These are phyloP conservation scores for Eretmodus cyanostictus DNA, from an alignment of 2,113 vertebrate genomes.

Conservation along the genomic window DNA sequence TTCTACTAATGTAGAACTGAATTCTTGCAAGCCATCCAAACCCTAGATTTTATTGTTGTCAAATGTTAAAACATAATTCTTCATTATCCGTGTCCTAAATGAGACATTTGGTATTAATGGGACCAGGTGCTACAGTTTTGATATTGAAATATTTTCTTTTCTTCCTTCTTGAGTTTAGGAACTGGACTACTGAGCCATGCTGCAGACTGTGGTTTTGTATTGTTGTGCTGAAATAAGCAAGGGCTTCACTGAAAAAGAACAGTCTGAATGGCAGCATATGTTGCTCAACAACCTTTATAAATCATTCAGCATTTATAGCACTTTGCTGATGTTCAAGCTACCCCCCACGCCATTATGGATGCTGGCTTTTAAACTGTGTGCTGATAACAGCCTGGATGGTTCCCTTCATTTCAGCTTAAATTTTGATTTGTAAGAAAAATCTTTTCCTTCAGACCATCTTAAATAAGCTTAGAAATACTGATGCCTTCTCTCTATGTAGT, in stretches of 20 bases:
- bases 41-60: neutral
- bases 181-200: neutral
- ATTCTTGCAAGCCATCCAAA: neutral
- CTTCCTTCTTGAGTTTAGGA: neutral
- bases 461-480: neutral
- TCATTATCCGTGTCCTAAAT: neutral
- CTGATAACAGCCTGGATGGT: neutral
- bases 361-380: neutral
- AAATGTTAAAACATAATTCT: neutral
- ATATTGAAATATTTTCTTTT: neutral
- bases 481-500: neutral
- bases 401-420: neutral
- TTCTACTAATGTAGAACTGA: neutral
- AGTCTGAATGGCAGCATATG: neutral
- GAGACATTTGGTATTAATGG: neutral
- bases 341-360: neutral
- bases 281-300: neutral
- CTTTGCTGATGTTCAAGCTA: neutral
- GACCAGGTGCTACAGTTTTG: neutral
- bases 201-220: neutral
- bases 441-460: neutral
- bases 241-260: neutral
- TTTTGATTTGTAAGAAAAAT: neutral
- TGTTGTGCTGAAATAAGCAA: neutral
- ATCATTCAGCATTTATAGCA: neutral